A percentile compares a stretch with the other conserved stretches of the same genome.
Conservation (phyloP, 2,113 vertebrate species). For the Clinocottus analis region DNA sequence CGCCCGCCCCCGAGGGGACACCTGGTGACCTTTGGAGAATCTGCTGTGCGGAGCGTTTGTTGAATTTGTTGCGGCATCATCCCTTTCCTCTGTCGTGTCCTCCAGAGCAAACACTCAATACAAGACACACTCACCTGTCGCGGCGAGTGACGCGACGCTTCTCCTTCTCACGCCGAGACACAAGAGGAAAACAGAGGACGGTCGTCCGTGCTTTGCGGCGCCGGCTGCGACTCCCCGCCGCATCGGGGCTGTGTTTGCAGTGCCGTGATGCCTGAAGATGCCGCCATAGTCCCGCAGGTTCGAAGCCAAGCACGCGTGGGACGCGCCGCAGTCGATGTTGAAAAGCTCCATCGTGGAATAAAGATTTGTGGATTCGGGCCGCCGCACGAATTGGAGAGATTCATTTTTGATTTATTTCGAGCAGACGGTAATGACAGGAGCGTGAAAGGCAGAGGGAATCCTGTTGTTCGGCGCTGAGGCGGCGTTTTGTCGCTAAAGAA, state of each 20-base stretch:
- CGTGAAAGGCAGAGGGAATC: neutral
- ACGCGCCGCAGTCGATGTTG: neutral
- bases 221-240: slow-evolving; percentile 31
- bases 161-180: slow-evolving; percentile 1
- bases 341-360: slow-evolving; percentile 26
- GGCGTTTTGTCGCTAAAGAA: neutral
- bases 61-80: slow-evolving; percentile 2
- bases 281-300: slow-evolving; percentile 47
- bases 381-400: neutral
- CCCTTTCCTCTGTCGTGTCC: neutral
- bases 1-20: slow-evolving; percentile 15
- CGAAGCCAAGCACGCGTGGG: slow-evolving; percentile 39
- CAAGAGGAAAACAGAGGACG: slow-evolving; percentile 47
- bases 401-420: neutral
- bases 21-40: slow-evolving; percentile 51
- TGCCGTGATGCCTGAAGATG: slow-evolving; percentile 54
- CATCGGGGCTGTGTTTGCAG: slow-evolving; percentile 39
- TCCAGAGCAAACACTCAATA: too few species aligned
- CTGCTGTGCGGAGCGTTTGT: neutral
- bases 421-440: neutral
- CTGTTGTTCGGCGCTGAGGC: neutral
- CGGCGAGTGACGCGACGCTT: neutral
- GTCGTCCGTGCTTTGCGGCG: slow-evolving; percentile 37
- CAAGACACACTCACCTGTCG: neutral
- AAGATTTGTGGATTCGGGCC: neutral